phyloP scores from a whole-genome alignment of 2,113 vertebrate species.

The Nibea albiflora region DNA sequence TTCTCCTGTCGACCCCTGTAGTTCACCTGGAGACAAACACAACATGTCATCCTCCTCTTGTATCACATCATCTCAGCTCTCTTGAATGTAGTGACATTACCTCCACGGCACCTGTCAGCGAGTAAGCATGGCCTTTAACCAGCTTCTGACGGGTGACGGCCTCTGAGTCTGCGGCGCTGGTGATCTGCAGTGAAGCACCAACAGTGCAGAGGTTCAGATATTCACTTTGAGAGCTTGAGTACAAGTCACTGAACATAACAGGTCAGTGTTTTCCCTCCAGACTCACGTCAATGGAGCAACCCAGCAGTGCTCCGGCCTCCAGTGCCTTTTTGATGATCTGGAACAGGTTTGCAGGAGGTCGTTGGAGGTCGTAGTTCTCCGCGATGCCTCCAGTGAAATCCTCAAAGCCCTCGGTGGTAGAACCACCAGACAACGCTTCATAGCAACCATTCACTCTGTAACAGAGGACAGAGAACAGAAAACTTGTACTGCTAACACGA shows the following conservation, averaged over 20 bases:
- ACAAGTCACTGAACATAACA: not conserved
- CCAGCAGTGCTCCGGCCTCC: slow-evolving; percentile 90
- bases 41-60: not conserved
- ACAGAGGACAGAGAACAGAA: not conserved
- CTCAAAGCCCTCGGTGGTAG: slow-evolving; percentile 95
- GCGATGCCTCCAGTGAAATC: slow-evolving; percentile 96
- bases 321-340: slow-evolving; percentile 92
- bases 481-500: no score
- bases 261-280: not conserved
- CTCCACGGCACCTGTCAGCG: slow-evolving; percentile 91
- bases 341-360: slow-evolving; percentile 89
- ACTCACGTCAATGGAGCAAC: slow-evolving; percentile 96
- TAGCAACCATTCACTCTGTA: slow-evolving; percentile 91
- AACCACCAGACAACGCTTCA: slow-evolving; percentile 92
- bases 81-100: slow-evolving; percentile 69
- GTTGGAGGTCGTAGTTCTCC: slow-evolving; percentile 89
- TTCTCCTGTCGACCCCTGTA: slow-evolving; percentile 89
- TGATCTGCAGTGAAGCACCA: slow-evolving; percentile 85
- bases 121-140: slow-evolving; percentile 97
- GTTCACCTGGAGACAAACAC: slow-evolving; percentile 83
- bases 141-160: slow-evolving; percentile 93
- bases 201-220: not conserved
- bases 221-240: no score
- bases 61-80: not conserved
- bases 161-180: slow-evolving; percentile 91